A percentile compares a stretch with the other conserved stretches of the same genome.
These are phyloP conservation scores for Cyphomyrus plagiostoma DNA, from an alignment of 2,113 vertebrate species.

Conservation along the genomic window DNA sequence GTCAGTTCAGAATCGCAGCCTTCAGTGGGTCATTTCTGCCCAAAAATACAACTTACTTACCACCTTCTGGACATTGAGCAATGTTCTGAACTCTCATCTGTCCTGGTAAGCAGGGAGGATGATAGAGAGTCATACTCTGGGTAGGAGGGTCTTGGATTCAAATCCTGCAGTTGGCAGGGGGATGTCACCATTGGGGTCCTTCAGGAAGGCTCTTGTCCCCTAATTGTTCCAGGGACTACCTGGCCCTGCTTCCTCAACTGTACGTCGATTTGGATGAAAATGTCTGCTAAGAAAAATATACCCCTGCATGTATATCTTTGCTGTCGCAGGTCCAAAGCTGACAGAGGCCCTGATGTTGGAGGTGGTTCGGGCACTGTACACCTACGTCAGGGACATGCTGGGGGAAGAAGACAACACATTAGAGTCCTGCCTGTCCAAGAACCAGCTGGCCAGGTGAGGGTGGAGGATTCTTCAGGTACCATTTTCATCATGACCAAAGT, in stretches of 20 bases:
- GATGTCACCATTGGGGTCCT: background rate
- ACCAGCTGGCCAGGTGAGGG: conserved; percentile 63
- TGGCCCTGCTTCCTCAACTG: background rate
- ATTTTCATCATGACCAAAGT: background rate
- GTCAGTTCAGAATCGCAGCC: background rate
- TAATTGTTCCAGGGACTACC: background rate
- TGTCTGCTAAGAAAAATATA: background rate
- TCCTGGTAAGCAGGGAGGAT: background rate
- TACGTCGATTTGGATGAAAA: background rate
- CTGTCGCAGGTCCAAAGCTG: conserved; percentile 71
- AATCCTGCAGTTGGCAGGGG: background rate
- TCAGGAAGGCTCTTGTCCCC: background rate
- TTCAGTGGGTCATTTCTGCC: background rate
- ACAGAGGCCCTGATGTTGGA: conserved; percentile 80
- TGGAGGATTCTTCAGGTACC: background rate
- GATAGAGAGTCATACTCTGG: background rate
- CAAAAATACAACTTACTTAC: background rate
- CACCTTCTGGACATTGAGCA: background rate
- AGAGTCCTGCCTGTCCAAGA: conserved; percentile 72
- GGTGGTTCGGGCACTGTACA: conserved; percentile 84
- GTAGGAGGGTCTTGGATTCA: background rate
- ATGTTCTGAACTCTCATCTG: background rate
- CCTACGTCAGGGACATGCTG: conserved; percentile 76
- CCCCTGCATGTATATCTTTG: background rate
- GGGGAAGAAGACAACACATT: conserved; percentile 63